Conservation (phyloP, 2,797 vertebrate genomes). For the Cyprinella venusta region DNA sequence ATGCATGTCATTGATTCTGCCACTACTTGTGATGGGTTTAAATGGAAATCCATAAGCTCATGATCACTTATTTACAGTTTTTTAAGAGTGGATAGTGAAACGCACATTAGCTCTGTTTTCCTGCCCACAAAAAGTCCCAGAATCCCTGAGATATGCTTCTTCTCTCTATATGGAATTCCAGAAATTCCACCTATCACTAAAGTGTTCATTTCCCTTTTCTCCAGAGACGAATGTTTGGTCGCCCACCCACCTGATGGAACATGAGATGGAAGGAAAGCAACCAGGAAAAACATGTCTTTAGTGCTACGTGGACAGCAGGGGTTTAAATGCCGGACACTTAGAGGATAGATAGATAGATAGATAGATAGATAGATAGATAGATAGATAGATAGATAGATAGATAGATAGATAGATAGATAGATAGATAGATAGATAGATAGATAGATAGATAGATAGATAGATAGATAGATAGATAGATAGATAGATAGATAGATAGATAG, state of each 20-base stretch:
- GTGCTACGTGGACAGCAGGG: slow-evolving; percentile 32
- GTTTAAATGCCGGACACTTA: neutral
- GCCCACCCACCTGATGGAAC: slow-evolving; percentile 52
- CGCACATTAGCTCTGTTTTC: slow-evolving; percentile 57
- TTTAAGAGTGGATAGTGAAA: neutral
- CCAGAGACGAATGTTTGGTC: slow-evolving; percentile 45
- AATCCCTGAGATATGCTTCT: slow-evolving; percentile 57
- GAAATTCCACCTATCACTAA: slow-evolving; percentile 62
- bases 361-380: too few relatives aligned
- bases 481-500: too few relatives aligned
- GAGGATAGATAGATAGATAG: neutral
- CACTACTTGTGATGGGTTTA: neutral
- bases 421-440: too few relatives aligned
- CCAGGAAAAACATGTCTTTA: slow-evolving; percentile 48
- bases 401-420: too few relatives aligned
- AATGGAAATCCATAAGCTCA: neutral
- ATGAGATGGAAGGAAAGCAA: slow-evolving; percentile 58
- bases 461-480: too few relatives aligned
- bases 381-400: too few relatives aligned
- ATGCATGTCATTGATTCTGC: neutral
- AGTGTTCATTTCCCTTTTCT: slow-evolving; percentile 59
- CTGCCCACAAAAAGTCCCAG: slow-evolving; percentile 56
- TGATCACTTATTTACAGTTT: neutral
- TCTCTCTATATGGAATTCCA: slow-evolving; percentile 60
- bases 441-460: too few relatives aligned